A percentile compares a stretch with the other conserved stretches of the same genome.
Conservation (phyloP, 2,888 invertebrate species). For the Galerucella calmariensis region DNA sequence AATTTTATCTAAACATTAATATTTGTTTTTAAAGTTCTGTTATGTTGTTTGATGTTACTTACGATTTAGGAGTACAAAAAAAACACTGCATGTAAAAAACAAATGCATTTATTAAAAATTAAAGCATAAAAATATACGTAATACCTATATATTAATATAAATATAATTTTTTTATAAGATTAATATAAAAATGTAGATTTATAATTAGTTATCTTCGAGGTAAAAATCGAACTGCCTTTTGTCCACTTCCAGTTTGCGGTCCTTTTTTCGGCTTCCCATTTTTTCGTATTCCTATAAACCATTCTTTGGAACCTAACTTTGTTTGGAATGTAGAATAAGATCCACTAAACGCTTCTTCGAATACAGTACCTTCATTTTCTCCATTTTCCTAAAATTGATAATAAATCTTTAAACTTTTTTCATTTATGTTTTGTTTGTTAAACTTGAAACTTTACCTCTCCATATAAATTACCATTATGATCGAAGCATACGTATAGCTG, state of each 20-base stretch:
- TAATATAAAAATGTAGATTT: background rate
- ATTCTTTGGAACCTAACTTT: constrained; percentile 57
- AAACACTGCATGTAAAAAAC: too few species aligned
- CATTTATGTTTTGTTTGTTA: background rate
- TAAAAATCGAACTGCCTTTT: constrained; percentile 69
- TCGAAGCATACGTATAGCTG: constrained; percentile 69
- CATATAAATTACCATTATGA: constrained; percentile 67
- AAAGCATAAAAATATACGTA: background rate
- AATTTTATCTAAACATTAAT: too few species aligned
- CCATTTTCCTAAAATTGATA: constrained; percentile 57
- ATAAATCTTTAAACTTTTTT: background rate
- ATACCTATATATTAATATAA: too few species aligned
- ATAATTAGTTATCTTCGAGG: constrained; percentile 52
- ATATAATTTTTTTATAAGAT: background rate
- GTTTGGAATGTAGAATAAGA: constrained; percentile 68
- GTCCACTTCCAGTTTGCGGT: constrained; percentile 66
- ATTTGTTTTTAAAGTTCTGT: too few species aligned
- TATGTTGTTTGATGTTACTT: too few species aligned
- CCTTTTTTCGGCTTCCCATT: constrained; percentile 68
- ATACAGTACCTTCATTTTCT: constrained; percentile 64
- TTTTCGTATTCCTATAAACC: constrained; percentile 70
- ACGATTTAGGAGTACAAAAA: too few species aligned
- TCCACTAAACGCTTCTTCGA: constrained; percentile 66
- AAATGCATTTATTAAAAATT: too few species aligned
- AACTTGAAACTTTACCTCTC: constrained; percentile 63